Evolutionary conservation across 2,888 invertebrate genomes (phyloP), one percentile per base, ranked within the genome.

Genomic region (Hylaea fasciaria): DNA sequence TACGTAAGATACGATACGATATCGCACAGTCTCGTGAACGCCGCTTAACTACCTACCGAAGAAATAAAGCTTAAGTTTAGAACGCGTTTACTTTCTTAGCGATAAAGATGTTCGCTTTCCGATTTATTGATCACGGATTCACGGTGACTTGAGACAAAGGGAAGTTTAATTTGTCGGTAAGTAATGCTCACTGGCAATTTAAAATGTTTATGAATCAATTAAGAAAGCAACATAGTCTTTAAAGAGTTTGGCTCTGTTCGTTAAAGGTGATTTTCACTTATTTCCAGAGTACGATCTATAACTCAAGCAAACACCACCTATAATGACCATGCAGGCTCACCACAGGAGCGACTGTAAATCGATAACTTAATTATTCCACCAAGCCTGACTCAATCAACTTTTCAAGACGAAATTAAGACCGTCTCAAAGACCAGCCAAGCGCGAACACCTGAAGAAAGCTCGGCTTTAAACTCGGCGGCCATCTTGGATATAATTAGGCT

Each of bases 401-500:
- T 65, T 65, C 64, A 67, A 66, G 68, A 59, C 61, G 52, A 58
- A 65, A 43, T 67, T 57, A 60, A 61, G 64, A 65, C 69, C 71
- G 52, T 73, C 67, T 72, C 62, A 69, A 70, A 66, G 73, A 66
- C 71, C 78, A 79, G 69, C 71, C 71, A 77, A 76, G 68, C 79
- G 73, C 76, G 76, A 75, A 78, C 73, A 81, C 80, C 77, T 81
- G 80, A 53, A 57, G 45, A 56, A 32, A 66, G 58, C 17, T 54
- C 54, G 60, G 59, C 44, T 59, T 64, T 49, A 52, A 56, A 51
- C 50, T 57, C 49, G 57, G 65, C 50, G 66, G 89, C 91, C 91
- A 91, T 91, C 89, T 91, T 91, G 83, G 80, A 69, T 53, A 87
- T 92, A 92, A 92, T 92, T 87, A 89, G 91, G 85, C 73, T 78